phyloP scores from a whole-genome alignment of 2,113 vertebrate species.

The Nipponia nippon region DNA sequence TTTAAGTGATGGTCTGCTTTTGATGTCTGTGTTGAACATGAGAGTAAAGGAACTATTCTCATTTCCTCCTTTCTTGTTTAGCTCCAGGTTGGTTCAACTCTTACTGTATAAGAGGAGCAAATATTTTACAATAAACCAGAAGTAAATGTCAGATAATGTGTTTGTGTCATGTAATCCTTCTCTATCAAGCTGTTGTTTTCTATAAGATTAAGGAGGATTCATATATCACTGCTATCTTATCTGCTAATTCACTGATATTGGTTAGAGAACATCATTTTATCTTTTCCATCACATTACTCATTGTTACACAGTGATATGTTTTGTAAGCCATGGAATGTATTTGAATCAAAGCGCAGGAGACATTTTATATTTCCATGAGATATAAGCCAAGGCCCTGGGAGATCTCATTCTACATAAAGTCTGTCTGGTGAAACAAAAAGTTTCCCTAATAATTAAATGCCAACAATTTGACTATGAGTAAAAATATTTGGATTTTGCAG shows the following conservation, averaged over 20 bases:
- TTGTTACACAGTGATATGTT: neutral
- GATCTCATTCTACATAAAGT: neutral
- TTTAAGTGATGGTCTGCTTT: neutral
- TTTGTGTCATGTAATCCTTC: slow-evolving; percentile 22
- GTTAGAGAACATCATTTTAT: neutral
- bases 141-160: neutral
- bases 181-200: neutral
- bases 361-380: neutral
- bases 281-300: neutral
- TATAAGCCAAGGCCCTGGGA: neutral
- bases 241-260: neutral
- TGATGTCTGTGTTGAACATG: neutral
- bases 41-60: neutral
- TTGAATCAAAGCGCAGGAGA: neutral
- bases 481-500: neutral
- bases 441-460: slow-evolving; percentile 2
- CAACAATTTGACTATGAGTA: neutral
- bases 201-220: slow-evolving; percentile 12
- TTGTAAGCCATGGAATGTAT: neutral
- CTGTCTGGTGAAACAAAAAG: neutral
- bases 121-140: slow-evolving; percentile 6
- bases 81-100: neutral
- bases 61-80: neutral
- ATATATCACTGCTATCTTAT: neutral
- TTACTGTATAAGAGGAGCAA: neutral